A percentile compares a stretch with the other conserved stretches of the same genome.
phyloP scores from a whole-genome alignment of 92 coral and sea anemone genomes.

The Isaurus tuberculatus region DNA sequence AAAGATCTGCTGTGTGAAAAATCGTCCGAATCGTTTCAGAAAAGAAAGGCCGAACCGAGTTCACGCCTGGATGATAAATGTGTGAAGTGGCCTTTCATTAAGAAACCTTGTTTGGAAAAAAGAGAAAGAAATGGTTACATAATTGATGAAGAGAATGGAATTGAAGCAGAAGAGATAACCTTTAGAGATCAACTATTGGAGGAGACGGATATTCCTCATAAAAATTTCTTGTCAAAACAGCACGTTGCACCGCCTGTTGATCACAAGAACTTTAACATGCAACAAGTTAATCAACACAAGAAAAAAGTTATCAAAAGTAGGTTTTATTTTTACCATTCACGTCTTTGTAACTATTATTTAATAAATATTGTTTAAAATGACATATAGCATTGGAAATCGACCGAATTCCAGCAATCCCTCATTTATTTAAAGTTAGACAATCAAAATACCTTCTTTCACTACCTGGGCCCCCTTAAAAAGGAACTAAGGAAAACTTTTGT shows the following conservation, averaged over 20 bases:
- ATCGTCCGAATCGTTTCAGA: too few relatives aligned
- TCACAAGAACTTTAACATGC: neutral
- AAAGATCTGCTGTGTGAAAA: slow-evolving; percentile 15
- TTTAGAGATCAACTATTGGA: slow-evolving; percentile 66
- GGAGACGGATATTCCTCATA: slow-evolving; percentile 21
- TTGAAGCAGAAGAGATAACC: slow-evolving; percentile 47
- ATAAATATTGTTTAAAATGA: too few relatives aligned
- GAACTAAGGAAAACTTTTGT: too few relatives aligned
- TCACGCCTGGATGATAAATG: neutral
- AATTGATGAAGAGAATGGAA: slow-evolving; percentile 19
- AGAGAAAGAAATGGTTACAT: slow-evolving; percentile 10
- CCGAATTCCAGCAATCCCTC: too few relatives aligned
- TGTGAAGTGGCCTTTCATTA: neutral
- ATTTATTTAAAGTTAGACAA: too few relatives aligned
- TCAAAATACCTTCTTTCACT: too few relatives aligned
- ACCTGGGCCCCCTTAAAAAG: too few relatives aligned
- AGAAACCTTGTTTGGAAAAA: neutral
- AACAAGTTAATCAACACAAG: slow-evolving; percentile 10
- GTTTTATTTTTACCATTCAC: neutral
- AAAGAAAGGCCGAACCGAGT: too few relatives aligned
- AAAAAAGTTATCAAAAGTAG: slow-evolving; percentile 70
- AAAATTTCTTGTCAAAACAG: neutral
- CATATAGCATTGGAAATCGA: too few relatives aligned
- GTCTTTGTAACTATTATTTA: too few relatives aligned
- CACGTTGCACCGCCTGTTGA: neutral